Evolutionary conservation across 2,113 vertebrate genomes (phyloP).

Genomic region (Rhynchopsitta pachyrhyncha): DNA sequence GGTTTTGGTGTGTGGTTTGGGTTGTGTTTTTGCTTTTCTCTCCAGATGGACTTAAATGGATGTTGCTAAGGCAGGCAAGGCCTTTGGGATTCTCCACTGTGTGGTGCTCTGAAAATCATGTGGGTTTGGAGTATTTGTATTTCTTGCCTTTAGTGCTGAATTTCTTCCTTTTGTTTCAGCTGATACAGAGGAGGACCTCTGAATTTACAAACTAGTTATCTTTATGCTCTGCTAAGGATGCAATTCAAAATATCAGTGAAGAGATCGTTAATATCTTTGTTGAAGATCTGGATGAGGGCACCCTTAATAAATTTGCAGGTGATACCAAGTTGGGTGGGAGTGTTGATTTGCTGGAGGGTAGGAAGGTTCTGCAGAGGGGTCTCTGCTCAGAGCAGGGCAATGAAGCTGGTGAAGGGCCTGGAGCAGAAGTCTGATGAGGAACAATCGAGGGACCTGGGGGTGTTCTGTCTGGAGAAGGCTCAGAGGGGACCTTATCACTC

Average conservation of each 20-base stretch:
- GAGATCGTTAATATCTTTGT: background rate
- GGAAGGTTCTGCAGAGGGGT: background rate
- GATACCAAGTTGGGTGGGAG: background rate
- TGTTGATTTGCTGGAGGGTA: background rate
- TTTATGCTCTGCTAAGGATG: background rate
- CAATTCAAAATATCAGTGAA: background rate
- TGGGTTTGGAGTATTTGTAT: background rate
- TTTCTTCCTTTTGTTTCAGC: background rate
- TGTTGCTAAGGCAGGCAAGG: background rate
- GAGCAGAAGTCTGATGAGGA: background rate
- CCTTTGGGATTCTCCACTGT: background rate
- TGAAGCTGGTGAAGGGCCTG: background rate
- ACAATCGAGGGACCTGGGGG: background rate
- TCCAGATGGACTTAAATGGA: background rate
- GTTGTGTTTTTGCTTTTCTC: fast-evolving
- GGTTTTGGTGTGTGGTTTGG: background rate
- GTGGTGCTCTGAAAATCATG: background rate
- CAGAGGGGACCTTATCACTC: background rate
- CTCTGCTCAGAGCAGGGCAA: background rate
- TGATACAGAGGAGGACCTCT: background rate
- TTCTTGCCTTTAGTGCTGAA: background rate
- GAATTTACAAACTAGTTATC: background rate
- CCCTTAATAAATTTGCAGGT: background rate
- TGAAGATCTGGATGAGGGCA: background rate
- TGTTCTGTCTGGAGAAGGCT: background rate